Conservation (phyloP, 2,888 invertebrate genomes). For the Sicus ferrugineus region DNA sequence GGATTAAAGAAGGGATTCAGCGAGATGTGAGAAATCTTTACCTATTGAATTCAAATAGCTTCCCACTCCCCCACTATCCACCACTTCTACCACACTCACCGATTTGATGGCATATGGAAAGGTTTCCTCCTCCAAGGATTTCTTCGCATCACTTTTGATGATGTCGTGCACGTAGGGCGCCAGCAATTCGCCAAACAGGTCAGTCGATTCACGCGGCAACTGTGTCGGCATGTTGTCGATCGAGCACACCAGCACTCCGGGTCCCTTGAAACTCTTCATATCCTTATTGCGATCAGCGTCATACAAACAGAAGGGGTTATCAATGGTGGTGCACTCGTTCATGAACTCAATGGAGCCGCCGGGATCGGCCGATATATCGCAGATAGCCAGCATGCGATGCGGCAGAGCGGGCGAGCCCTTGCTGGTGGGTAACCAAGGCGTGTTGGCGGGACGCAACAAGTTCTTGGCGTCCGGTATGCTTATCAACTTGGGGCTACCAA, state of each 20-base stretch:
- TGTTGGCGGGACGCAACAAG: constrained; percentile 84
- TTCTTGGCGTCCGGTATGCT: constrained; percentile 98
- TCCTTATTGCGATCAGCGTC: constrained; percentile 98
- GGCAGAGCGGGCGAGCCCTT: constrained; percentile 88
- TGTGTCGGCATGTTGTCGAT: constrained; percentile 99
- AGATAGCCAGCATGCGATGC: constrained; percentile 91
- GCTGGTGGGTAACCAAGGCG: constrained; percentile 92
- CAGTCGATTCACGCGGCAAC: constrained; percentile 94
- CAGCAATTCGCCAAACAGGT: constrained; percentile 94
- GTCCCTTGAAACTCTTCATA: constrained; percentile 93
- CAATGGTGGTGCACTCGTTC: constrained; percentile 99
- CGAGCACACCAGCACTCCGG: constrained; percentile 98
- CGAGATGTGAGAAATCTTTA: no score
- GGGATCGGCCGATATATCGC: constrained; percentile 99
- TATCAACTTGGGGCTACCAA: constrained; percentile 92
- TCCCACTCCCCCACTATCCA: background rate
- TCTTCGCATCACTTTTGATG: constrained; percentile 81
- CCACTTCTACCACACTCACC: constrained; percentile 56
- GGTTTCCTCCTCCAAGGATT: constrained; percentile 78
- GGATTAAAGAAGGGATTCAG: no score
- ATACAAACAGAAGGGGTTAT: constrained; percentile 98
- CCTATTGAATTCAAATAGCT: background rate
- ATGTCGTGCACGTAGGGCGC: constrained; percentile 90
- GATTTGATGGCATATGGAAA: constrained; percentile 67
- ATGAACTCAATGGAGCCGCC: constrained; percentile 99